phyloP scores from a whole-genome alignment of 1,140 invertebrate genomes.

The Sycophaga agraensis region DNA sequence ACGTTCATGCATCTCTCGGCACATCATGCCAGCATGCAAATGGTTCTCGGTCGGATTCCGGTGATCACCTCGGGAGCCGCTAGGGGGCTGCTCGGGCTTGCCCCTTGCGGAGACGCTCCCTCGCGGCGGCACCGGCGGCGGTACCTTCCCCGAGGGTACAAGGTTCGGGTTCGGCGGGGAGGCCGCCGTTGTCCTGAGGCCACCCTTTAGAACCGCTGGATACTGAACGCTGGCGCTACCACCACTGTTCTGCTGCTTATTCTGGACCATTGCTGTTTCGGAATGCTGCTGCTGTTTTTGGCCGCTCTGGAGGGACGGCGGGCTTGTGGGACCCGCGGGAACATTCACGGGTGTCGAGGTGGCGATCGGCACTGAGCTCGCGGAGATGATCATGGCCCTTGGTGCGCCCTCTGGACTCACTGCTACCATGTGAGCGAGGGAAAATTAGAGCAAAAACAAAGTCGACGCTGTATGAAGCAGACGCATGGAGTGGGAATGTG shows the following conservation, averaged over 20 bases:
- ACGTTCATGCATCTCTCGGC: slow-evolving; percentile 34
- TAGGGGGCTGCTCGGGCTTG: slow-evolving; percentile 35
- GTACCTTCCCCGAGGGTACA: slow-evolving; percentile 62
- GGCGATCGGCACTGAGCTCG: slow-evolving; percentile 37
- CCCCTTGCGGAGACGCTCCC: slow-evolving; percentile 59
- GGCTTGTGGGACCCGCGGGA: slow-evolving; percentile 59
- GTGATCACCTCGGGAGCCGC: slow-evolving; percentile 51
- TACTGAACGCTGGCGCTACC: slow-evolving; percentile 58
- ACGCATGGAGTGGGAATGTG: too few species aligned
- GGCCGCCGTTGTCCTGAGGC: slow-evolving; percentile 22
- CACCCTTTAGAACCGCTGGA: slow-evolving; percentile 73
- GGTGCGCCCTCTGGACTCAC: slow-evolving; percentile 23
- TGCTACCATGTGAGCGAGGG: neutral
- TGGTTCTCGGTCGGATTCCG: slow-evolving; percentile 23
- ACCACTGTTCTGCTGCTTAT: slow-evolving; percentile 40
- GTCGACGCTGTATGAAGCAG: neutral
- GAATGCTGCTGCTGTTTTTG: too few species aligned
- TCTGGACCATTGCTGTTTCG: slow-evolving; percentile 34
- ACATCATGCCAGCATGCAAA: slow-evolving; percentile 37
- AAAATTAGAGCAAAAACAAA: neutral
- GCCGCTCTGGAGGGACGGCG: slow-evolving; percentile 59
- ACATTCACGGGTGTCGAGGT: slow-evolving; percentile 42
- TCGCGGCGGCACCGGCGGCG: slow-evolving; percentile 78
- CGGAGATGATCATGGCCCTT: slow-evolving; percentile 29
- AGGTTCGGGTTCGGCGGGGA: slow-evolving; percentile 50